Evolutionary conservation across 2,113 vertebrate genomes (phyloP), one percentile per base, ranked within the genome.

Genomic region (Hoplias malabaricus): DNA sequence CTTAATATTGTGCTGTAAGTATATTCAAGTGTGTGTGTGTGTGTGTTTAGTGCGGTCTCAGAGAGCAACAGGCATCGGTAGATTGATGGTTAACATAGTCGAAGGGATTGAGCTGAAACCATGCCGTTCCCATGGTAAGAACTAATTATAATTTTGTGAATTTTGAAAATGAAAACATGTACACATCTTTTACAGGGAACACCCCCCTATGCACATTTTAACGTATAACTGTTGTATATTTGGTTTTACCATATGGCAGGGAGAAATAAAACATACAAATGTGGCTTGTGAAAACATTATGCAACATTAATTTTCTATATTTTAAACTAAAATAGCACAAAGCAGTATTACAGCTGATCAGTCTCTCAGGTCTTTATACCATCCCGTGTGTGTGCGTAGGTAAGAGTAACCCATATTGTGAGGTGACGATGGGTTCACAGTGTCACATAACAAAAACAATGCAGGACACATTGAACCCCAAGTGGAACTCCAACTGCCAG

Each of bases 401-500:
- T 13, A 99, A 98, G 88, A 99, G 97, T 57, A 99, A 99, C 87
- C 98, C 97, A 0, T 99, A 99, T 92, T 98, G 98, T 29, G 98
- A 99, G 89, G 97, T 99, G 77, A 99, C 96, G 0, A 99, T 99
- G 98, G 98, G 96, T 7, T 97, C 97, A 7, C 98, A 99, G 90
- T 98, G 96, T 85, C 98, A 99, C 91, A 98, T 99, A 90, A 99
- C 97, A 12, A 99, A 99, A 91, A 99, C 97, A 0, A 92, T 98
- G 72, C 90, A 99, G 93, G 98, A 99, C 93, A 99, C 96, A 0
- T 88, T 99, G 66, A 99, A 98, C 65, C 98, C 98, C 0, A 98
- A 98, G 86, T 99, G 98, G 98, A 99, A 99, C 79, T 99, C 96
- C 86, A 98, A 98, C 88, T 99, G 98, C 90, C 98, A 99, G 93